Evolutionary conservation across 2,888 invertebrate genomes (phyloP), one percentile per base, ranked within the genome.

Genomic region (Lepidocyrtinus sp.): DNA sequence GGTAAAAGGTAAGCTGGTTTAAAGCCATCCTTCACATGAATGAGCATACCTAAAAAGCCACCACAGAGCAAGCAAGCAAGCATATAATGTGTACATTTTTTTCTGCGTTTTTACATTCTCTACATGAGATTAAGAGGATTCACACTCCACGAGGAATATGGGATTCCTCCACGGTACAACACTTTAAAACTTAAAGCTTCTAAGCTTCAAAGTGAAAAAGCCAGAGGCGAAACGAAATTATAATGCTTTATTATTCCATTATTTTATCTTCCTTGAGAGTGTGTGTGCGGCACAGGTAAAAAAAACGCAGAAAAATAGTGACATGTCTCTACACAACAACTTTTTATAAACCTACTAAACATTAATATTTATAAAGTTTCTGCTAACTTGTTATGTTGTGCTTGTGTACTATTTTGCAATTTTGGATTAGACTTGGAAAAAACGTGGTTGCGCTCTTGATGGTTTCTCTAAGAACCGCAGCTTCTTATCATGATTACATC

Each of bases 161-260:
- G 0, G 21, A 9, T 12, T 50, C 68, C 68, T 68, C 15, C 68
- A 68, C 36, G 12, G 12, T 36, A n/a, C n/a, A 36, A 36, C 68
- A 46, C 68, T 50, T n/a, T n/a, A n/a, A n/a, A n/a, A n/a, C n/a
- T n/a, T n/a, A n/a, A n/a, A n/a, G n/a, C n/a, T n/a, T n/a, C n/a
- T n/a, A n/a, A n/a, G n/a, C n/a, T n/a, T 50, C 68, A 26, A 27
- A 61, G 27, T n/a, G 25, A 19, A 70, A 36, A 61, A 70, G 70
- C 70, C 61, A 27, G 70, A 70, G 70, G 70, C 70, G 15, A 59
- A 61, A 61, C 17, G 15, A 50, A 45, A 24, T 46, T 67, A 67
- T 67, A 67, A 27, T 67, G 67, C 46, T 21, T 67, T 67, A 27
- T 67, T 36, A 45, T 50, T 9, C 50, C 26, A 65, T 65, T 65